Conservation (phyloP, 2,888 invertebrate genomes). For the Smittia aterrima region DNA sequence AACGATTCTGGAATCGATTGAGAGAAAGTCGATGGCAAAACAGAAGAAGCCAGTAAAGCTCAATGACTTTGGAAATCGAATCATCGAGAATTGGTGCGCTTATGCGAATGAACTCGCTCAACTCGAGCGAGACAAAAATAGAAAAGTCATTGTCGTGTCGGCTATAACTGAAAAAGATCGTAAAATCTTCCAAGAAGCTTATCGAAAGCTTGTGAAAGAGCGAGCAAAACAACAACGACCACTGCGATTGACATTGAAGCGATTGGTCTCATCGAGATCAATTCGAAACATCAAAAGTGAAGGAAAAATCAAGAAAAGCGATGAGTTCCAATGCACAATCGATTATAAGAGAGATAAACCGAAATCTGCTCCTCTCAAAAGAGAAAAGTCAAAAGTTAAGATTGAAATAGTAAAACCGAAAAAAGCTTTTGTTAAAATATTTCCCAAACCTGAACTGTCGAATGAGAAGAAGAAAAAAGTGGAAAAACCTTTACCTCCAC, state of each 20-base stretch:
- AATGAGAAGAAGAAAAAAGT: too few species aligned
- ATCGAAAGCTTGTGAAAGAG: background rate
- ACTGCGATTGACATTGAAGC: background rate
- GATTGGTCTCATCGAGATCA: background rate
- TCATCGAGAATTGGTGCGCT: constrained; percentile 12
- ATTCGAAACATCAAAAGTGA: background rate
- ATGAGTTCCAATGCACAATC: background rate
- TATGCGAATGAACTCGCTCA: background rate
- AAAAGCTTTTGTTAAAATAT: background rate
- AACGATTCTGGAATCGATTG: too few species aligned
- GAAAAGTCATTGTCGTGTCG: background rate
- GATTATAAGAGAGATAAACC: background rate
- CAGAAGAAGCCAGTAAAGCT: background rate
- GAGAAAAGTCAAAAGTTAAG: background rate
- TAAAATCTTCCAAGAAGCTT: background rate
- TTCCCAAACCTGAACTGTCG: too few species aligned
- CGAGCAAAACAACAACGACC: background rate
- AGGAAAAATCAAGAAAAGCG: background rate
- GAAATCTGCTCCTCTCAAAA: background rate
- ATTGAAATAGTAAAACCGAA: background rate
- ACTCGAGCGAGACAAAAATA: background rate
- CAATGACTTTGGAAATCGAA: background rate
- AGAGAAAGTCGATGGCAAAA: background rate
- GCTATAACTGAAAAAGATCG: background rate
- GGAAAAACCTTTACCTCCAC: too few species aligned